phyloP scores from a whole-genome alignment of 2,113 vertebrate genomes.

The Copsychus sechellarum region DNA sequence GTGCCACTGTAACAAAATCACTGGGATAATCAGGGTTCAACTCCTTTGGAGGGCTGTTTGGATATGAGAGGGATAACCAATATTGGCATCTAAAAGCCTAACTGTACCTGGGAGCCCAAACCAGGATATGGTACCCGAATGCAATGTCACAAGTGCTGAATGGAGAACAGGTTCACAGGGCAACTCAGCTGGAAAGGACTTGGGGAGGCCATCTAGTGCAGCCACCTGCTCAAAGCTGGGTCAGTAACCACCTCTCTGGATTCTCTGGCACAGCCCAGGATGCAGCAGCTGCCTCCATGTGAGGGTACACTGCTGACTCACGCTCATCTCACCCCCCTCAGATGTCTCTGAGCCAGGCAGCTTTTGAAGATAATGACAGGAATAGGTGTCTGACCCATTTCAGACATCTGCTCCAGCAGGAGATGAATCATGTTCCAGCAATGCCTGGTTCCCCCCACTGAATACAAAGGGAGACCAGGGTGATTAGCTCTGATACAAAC shows the following conservation, averaged over 20 bases:
- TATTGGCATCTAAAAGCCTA: background rate
- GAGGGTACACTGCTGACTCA: background rate
- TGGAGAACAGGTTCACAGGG: background rate
- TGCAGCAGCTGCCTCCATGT: background rate
- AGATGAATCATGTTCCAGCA: background rate
- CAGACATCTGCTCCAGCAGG: background rate
- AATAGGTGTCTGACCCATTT: conserved; percentile 19
- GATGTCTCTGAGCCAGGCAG: background rate
- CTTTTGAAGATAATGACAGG: conserved; percentile 8
- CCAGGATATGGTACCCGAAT: rapidly evolving
- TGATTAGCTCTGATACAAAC: background rate
- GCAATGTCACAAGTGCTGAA: background rate
- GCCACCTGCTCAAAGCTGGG: background rate
- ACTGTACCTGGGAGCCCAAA: background rate
- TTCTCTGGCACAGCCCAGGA: background rate
- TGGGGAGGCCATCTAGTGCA: background rate
- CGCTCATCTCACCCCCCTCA: background rate
- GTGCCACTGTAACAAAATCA: background rate
- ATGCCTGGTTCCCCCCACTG: background rate
- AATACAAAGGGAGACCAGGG: background rate
- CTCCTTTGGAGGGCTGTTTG: background rate
- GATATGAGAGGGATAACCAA: background rate
- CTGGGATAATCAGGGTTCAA: background rate
- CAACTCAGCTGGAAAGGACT: background rate
- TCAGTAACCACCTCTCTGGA: background rate